phyloP scores from a whole-genome alignment of 2,888 invertebrate genomes.

The Yponomeuta plumbellus region DNA sequence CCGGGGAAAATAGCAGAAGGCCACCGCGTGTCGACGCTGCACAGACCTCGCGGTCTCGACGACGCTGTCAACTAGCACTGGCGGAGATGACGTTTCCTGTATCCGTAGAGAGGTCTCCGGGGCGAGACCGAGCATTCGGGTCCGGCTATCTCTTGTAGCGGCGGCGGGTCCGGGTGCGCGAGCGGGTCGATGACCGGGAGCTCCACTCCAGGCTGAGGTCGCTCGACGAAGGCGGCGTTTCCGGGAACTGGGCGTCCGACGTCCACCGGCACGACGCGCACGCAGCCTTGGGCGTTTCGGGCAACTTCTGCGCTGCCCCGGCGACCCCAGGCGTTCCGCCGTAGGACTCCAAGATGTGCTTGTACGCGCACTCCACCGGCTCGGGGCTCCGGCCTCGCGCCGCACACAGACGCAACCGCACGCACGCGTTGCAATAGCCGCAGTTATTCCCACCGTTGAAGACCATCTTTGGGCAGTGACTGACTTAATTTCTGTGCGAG shows the following conservation, averaged over 20 bases:
- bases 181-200: conserved; percentile 53
- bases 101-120: neutral
- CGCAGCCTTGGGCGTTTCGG: conserved; percentile 47
- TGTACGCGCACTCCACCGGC: conserved; percentile 65
- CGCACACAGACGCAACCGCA: conserved; percentile 56
- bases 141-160: conserved; percentile 57
- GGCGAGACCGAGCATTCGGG: neutral
- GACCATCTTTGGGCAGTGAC: conserved; percentile 15
- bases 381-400: conserved; percentile 64
- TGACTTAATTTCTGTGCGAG: conserved; percentile 24
- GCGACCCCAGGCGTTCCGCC: conserved; percentile 28
- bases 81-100: neutral
- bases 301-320: conserved; percentile 40
- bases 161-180: conserved; percentile 53
- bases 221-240: conserved; percentile 62
- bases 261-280: conserved; percentile 70
- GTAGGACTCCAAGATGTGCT: conserved; percentile 69
- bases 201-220: conserved; percentile 69
- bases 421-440: conserved; percentile 68
- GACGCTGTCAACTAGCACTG: conserved; percentile 6
- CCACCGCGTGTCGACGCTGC: neutral
- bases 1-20: neutral
- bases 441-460: conserved; percentile 62
- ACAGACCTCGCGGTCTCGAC: conserved; percentile 12
- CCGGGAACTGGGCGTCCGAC: conserved; percentile 67